phyloP scores from a whole-genome alignment of 30 jellyfish, hydroid and myxozoan species.

The Aurelia sp. region DNA sequence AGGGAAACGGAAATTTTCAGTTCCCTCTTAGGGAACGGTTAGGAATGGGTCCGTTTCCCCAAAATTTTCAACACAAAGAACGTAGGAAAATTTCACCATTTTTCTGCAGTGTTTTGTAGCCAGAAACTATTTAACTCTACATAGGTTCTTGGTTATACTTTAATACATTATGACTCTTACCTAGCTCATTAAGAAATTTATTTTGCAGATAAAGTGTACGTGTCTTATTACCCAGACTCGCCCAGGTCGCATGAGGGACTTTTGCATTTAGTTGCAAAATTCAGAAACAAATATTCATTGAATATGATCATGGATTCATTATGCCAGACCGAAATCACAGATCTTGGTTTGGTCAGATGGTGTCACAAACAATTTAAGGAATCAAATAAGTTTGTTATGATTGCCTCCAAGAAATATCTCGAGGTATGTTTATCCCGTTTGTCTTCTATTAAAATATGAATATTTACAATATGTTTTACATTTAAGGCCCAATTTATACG shows the following conservation, averaged over 20 bases:
- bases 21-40: no score
- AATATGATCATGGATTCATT: slow-evolving; percentile 42
- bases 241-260: slow-evolving; percentile 6
- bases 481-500: no score
- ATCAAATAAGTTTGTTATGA: slow-evolving; percentile 46
- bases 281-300: slow-evolving; percentile 31
- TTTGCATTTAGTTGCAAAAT: slow-evolving; percentile 34
- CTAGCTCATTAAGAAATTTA: background rate
- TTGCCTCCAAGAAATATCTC: slow-evolving; percentile 43
- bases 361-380: slow-evolving; percentile 51
- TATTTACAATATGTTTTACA: no score
- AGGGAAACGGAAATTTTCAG: no score
- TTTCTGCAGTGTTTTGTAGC: no score
- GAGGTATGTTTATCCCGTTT: slow-evolving; percentile 11
- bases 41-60: no score
- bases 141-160: no score
- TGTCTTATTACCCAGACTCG: slow-evolving; percentile 67
- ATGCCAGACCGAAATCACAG: slow-evolving; percentile 36
- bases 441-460: no score
- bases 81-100: no score
- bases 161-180: no score
- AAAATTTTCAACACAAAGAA: no score
- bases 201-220: slow-evolving; percentile 47
- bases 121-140: no score
- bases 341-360: slow-evolving; percentile 72